Evolutionary conservation across 2,888 invertebrate genomes (phyloP).

Genomic region (Drosophila heteroneura): DNA sequence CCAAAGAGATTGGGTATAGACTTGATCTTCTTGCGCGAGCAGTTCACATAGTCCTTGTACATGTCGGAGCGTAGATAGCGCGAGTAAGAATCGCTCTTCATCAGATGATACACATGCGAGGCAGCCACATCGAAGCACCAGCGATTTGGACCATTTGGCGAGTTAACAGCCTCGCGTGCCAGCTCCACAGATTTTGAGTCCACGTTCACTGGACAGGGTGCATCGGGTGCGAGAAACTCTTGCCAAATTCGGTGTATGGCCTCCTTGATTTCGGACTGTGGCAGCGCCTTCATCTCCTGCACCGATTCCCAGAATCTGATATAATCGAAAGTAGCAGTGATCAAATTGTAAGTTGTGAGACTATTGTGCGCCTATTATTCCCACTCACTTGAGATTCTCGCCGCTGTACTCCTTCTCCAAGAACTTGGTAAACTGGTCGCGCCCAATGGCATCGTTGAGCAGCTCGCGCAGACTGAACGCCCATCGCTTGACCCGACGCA

Average conservation of each 20-base stretch:
- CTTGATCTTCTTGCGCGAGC: conserved; percentile 97
- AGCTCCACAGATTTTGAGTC: conserved; percentile 96
- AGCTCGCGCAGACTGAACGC: conserved; percentile 98
- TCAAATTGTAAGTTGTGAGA: too few species aligned
- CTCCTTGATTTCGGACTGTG: conserved; percentile 92
- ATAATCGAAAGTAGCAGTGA: not conserved
- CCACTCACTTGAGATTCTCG: conserved; percentile 96
- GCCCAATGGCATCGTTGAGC: conserved; percentile 96
- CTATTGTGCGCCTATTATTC: not conserved
- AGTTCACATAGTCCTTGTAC: conserved; percentile 98
- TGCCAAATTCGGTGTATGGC: conserved; percentile 95
- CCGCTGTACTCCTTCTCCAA: conserved; percentile 99
- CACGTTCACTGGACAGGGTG: conserved; percentile 98
- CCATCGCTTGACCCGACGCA: conserved; percentile 97
- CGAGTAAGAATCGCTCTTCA: conserved; percentile 99
- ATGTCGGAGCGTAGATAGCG: conserved; percentile 98
- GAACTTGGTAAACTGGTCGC: conserved; percentile 98
- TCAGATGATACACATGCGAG: conserved; percentile 99
- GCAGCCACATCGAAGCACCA: conserved; percentile 99
- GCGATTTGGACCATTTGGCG: conserved; percentile 90
- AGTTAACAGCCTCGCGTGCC: conserved; percentile 91
- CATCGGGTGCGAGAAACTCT: conserved; percentile 97
- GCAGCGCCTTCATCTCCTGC: conserved; percentile 95
- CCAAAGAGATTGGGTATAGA: conserved; percentile 86
- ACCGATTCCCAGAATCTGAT: conserved; percentile 97